Conservation (phyloP, 1,140 invertebrate species). For the Leptestheria dahalacensis region DNA sequence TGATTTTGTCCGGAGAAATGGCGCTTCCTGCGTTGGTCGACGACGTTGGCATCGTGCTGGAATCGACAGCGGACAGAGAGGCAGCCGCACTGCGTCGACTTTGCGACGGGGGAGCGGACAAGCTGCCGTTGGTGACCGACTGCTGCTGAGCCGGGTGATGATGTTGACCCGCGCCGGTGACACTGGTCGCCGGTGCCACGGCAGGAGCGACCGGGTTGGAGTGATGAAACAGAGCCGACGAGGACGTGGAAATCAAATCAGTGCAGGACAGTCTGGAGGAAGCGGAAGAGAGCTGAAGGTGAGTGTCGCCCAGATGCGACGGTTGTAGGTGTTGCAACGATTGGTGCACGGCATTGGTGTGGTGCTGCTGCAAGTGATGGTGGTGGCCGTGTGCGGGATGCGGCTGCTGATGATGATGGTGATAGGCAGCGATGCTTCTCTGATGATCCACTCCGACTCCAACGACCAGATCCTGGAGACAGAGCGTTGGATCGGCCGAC, state of each 20-base stretch:
- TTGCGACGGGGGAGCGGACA: not conserved
- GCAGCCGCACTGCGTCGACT: not conserved
- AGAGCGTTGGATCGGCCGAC: constrained; percentile 8
- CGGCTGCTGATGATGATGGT: constrained; percentile 13
- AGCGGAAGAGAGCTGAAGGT: not conserved
- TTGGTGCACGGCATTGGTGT: constrained; percentile 7
- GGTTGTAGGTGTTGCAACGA: constrained; percentile 5
- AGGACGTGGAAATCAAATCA: not conserved
- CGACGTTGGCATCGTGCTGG: not conserved
- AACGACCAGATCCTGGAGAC: constrained; percentile 15
- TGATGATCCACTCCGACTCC: constrained; percentile 10
- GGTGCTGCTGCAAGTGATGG: constrained; percentile 13
- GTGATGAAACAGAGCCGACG: constrained; percentile 4
- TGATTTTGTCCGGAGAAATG: constrained; percentile 13
- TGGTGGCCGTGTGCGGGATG: constrained; percentile 1
- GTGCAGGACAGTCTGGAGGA: not conserved
- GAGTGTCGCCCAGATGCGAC: not conserved
- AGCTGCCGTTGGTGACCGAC: not conserved
- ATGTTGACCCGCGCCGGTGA: not conserved
- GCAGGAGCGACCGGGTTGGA: not conserved
- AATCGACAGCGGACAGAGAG: not conserved
- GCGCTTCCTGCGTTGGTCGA: not conserved
- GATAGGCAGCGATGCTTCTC: not conserved
- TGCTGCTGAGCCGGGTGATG: constrained; percentile 2
- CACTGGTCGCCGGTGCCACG: not conserved